Evolutionary conservation across 2,888 invertebrate species (phyloP), one percentile per base, ranked within the genome.

Genomic region (Coelopa pilipes): DNA sequence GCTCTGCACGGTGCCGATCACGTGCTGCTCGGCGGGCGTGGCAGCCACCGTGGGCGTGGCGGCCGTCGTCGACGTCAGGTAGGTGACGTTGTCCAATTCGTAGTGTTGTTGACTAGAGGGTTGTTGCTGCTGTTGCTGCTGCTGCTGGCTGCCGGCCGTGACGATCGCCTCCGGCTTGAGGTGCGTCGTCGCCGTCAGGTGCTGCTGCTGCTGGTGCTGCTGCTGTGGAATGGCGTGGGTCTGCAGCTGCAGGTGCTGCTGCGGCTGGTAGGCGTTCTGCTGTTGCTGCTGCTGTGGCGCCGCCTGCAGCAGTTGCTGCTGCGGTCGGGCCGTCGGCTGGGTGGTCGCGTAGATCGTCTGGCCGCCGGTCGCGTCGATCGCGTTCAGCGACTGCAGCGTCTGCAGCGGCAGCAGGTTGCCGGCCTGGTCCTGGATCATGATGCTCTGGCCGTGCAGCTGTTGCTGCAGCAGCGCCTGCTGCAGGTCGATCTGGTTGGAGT

Each of bases 1-100:
- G 75, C 87, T 86, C 79, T 86, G 86, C 47, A 86, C 86, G 9
- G 86, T 86, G 66, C 86, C 86, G 75, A 86, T 86, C 21, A 86
- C 87, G 77, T 86, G 86, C 47, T 85, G 84, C 66, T 83, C 84
- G 15, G 78, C 70, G 78, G 81, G 11, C 76, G 63, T 49, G n/a
- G 55, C 17, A 11, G 70, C 15, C 5, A 80, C 7, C 76, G 79
- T 71, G 77, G 80, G 77, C 62, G 85, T 84, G 34, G 83, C 81
- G n/a, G 84, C 80, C 7, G 81, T 77, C 47, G 84, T 79, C 9
- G 86, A 78, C 69, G 84, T 85, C 45, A 86, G 78, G 76, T 86
- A 86, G 21, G 86, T 81, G 19, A 86, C 86, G 78, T 86, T 86
- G 71, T 86, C 87, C 62, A 86, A 76, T 74, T 86, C 87, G 69